A percentile compares a stretch with the other conserved stretches of the same genome.
These are phyloP conservation scores for Cyprinella venusta DNA, from an alignment of 2,797 vertebrate species.

Conservation along the genomic window DNA sequence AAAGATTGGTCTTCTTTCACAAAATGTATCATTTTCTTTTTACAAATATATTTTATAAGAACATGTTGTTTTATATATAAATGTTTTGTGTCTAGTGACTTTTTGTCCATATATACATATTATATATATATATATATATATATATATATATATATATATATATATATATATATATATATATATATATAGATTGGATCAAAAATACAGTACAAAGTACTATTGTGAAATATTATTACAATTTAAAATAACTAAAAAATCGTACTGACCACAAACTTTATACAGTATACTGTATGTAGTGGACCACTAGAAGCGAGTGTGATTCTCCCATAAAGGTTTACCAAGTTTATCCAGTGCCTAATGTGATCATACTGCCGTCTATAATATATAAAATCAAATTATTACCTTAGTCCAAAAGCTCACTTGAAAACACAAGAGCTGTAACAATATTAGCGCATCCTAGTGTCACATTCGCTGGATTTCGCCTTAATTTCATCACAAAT, in stretches of 20 bases:
- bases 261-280: neutral
- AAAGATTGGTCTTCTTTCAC: neutral
- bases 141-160: no score
- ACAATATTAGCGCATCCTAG: neutral
- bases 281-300: neutral
- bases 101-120: no score
- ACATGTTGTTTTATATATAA: neutral
- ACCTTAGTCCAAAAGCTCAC: neutral
- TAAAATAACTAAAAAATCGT: neutral
- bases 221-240: neutral
- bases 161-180: no score
- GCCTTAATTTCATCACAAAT: neutral
- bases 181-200: no score
- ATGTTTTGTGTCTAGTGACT: no score
- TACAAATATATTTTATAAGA: neutral
- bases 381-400: neutral
- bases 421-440: neutral
- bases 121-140: no score
- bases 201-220: neutral
- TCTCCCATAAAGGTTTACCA: slow-evolving; percentile 1
- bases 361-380: neutral
- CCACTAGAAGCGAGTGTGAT: neutral
- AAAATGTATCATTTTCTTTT: neutral
- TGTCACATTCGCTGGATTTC: neutral
- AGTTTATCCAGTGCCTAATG: neutral